Evolutionary conservation across 2,797 vertebrate genomes (phyloP).

Genomic region (Philypnodon macrostomus): DNA sequence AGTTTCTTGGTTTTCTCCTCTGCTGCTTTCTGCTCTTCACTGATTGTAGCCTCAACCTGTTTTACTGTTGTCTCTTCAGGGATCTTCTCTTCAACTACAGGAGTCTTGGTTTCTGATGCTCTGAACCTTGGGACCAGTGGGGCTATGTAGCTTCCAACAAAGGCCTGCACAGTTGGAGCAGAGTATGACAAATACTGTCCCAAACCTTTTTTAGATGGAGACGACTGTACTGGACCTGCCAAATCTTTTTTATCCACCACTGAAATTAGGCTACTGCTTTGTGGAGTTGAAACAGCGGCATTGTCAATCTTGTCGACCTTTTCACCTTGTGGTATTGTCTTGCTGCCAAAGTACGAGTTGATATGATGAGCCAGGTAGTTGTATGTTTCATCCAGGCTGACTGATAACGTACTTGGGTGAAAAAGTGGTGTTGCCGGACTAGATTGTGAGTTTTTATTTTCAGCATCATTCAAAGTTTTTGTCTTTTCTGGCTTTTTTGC

Average conservation of each 20-base stretch:
- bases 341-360: conserved; percentile 85
- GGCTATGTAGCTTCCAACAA: conserved; percentile 90
- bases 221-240: conserved; percentile 41
- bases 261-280: conserved; percentile 43
- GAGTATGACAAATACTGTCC: conserved; percentile 88
- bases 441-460: conserved; percentile 46
- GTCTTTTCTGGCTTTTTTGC: conserved; percentile 35
- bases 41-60: conserved; percentile 65
- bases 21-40: conserved; percentile 73
- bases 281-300: conserved; percentile 24
- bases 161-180: conserved; percentile 88
- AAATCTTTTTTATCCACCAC: conserved; percentile 50
- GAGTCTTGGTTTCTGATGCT: conserved; percentile 75
- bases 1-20: conserved; percentile 87
- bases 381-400: conserved; percentile 89
- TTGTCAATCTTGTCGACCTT: conserved; percentile 44
- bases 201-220: conserved; percentile 82
- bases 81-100: conserved; percentile 65
- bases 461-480: conserved; percentile 22
- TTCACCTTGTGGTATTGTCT: conserved; percentile 69
- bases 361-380: conserved; percentile 87
- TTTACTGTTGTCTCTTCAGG: conserved; percentile 49
- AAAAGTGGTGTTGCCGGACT: conserved; percentile 77
- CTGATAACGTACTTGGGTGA: conserved; percentile 81
- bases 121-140: conserved; percentile 88